Percentiles rank a stretch among this genome's conserved stretches.
Conservation (phyloP, 1,140 invertebrate species). For the Aphaenogaster floridana region DNA sequence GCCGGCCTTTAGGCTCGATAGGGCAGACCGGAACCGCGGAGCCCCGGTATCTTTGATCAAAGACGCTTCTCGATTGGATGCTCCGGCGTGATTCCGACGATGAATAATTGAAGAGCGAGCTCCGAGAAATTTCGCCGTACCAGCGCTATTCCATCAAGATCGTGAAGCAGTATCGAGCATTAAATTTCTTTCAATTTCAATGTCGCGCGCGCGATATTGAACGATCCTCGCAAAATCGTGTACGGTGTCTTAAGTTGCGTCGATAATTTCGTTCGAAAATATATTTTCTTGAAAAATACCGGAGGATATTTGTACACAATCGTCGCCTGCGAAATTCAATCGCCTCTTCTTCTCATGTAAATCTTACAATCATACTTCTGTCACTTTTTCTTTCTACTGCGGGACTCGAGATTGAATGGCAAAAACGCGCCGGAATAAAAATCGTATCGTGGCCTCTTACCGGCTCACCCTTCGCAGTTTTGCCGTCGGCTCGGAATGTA, state of each 20-base stretch:
- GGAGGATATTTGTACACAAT: neutral
- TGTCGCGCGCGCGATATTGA: neutral
- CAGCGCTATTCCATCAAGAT: constrained; percentile 64
- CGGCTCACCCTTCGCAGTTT: constrained; percentile 9
- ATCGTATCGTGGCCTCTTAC: constrained; percentile 19
- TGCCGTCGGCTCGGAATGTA: constrained; percentile 34
- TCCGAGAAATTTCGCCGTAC: constrained; percentile 54
- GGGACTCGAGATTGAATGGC: neutral
- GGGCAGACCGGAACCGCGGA: constrained; percentile 32
- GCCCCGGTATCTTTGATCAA: constrained; percentile 77
- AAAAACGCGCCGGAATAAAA: constrained; percentile 20
- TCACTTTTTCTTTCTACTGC: neutral
- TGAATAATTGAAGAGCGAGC: constrained; percentile 78
- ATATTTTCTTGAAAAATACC: neutral
- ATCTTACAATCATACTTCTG: constrained; percentile 18
- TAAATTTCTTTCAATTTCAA: constrained; percentile 29
- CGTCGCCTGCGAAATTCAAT: neutral
- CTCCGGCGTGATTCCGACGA: constrained; percentile 72
- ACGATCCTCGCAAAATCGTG: neutral
- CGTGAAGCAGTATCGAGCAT: neutral
- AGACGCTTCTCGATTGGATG: constrained; percentile 77
- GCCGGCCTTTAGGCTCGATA: constrained; percentile 39
- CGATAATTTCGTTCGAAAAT: neutral
- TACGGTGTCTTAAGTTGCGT: neutral
- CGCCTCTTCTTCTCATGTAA: neutral